Evolutionary conservation across 2,113 vertebrate species (phyloP), one percentile per base, ranked within the genome.

Genomic region (Erinaceus europaeus): DNA sequence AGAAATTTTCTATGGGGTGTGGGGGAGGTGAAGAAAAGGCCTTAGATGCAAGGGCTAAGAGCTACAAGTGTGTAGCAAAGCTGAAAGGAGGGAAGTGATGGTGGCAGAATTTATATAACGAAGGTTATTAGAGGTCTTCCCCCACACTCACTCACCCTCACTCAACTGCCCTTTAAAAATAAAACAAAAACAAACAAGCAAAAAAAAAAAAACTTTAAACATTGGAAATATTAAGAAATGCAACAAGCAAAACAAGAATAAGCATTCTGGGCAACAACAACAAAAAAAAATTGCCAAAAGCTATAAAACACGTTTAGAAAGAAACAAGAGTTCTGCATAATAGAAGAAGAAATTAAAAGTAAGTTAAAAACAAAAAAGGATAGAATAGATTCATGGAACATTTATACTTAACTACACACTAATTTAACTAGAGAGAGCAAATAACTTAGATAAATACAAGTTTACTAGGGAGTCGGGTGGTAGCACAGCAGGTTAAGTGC

Each of bases 261-360:
- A n/a, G n/a, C n/a, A n/a, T n/a, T n/a, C n/a, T n/a, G n/a, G n/a
- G 67, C 11, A 74, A 52, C 34, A 34, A 20, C 36, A 23, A 23
- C 84, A 89, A 23, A 88, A 46, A 75, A 86, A 14, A 90, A 90
- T 9, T 93, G 64, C 42, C 74, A 23, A 84, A 40, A 74, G n/a
- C 23, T 77, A 77, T 59, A 52, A 77, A 86, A 64, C 21, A 29
- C 27, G 34, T 53, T 86, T 34, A 92, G 42, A 69, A 84, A 52
- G 74, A 92, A 83, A 68, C 18, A 65, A 87, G 6, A 2, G 86
- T 29, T 87, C 20, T 86, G 67, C 23, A 74, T 83, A 78, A 23
- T 4, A 34, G 12, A 65, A 71, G 34, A 74, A 73, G 12, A 53
- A 53, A 48, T n/a, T 73, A 71, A 20, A 65, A 93, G n/a, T n/a